These are phyloP conservation scores for Zosterops lateralis DNA, from an alignment of 2,113 vertebrate species.

Conservation along the genomic window DNA sequence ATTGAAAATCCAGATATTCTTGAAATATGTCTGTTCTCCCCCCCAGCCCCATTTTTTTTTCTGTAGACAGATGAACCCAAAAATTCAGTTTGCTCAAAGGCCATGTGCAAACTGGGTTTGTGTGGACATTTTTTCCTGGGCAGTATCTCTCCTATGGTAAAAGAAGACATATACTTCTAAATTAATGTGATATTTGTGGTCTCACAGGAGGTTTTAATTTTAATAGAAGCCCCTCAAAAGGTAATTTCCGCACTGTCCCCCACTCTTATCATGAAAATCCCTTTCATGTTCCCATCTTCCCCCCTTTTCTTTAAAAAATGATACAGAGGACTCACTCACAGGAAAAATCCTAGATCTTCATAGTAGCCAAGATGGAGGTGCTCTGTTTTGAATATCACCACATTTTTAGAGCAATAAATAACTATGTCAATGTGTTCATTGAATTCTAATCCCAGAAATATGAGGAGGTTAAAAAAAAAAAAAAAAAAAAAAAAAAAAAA, in stretches of 20 bases:
- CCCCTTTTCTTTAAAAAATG: not conserved
- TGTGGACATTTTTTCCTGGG: not conserved
- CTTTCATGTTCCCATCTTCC: not conserved
- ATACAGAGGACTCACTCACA: not conserved
- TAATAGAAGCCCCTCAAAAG: not conserved
- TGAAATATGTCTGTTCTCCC: not conserved
- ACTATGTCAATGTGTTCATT: not conserved
- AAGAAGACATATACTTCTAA: not conserved
- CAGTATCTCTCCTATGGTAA: not conserved
- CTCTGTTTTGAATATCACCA: not conserved
- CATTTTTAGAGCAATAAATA: not conserved
- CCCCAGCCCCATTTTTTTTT: rapidly evolving
- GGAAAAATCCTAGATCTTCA: not conserved
- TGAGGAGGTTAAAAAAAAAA: not conserved
- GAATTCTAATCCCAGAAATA: not conserved
- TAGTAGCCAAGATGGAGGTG: not conserved
- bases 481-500: not conserved
- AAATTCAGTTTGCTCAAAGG: not conserved
- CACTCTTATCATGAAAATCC: rapidly evolving
- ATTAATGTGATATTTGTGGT: not conserved
- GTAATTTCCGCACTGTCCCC: not conserved
- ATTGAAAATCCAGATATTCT: not conserved
- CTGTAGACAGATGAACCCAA: not conserved
- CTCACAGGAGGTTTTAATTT: not conserved
- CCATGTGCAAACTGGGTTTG: not conserved